Evolutionary conservation across 2,888 invertebrate genomes (phyloP), one percentile per base, ranked within the genome.

Genomic region (Halocaridina rubra): DNA sequence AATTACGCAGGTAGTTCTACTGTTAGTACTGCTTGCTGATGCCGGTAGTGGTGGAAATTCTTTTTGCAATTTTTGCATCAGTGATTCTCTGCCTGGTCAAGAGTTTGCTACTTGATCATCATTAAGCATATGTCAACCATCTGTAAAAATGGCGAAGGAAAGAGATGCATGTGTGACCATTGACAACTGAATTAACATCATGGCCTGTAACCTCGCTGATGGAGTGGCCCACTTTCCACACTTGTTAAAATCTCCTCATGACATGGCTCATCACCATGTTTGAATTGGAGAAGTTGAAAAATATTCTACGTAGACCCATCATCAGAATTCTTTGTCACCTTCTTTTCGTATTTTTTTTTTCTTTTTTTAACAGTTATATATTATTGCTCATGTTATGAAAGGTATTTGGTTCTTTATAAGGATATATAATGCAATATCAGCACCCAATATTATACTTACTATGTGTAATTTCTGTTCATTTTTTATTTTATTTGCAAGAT

Each of bases 161-260:
- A 29, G 76, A 61, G 61, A 77, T 27, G 27, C 61, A 32, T n/a
- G 76, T 59, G 33, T 32, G 30, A 30, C 76, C 76, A 80, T 59
- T 30, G 72, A 64, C 59, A 74, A 80, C 61, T 59, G 72, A 61
- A 61, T 27, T 74, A 61, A 59, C 74, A 74, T 33, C 80, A 39
- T 61, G 76, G 76, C 76, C 76, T 74, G 80, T 80, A 74, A 61
- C 80, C 80, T 80, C 72, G 74, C 72, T 59, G 61, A 74, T 74
- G 71, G 80, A 59, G 80, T 72, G 72, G 80, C 74, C 74, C 80
- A 80, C 80, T 46, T 53, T 53, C 33, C 78, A 61, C 80, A 80
- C 80, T 72, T 72, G 72, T 79, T 30, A 22, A 79, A 32, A 59
- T 59, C 80, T 80, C 72, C 61, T 74, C 72, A 61, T 30, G 27